These are phyloP conservation scores for Notospermus geniculatus DNA, from an alignment of 1,140 invertebrate species.

Conservation along the genomic window DNA sequence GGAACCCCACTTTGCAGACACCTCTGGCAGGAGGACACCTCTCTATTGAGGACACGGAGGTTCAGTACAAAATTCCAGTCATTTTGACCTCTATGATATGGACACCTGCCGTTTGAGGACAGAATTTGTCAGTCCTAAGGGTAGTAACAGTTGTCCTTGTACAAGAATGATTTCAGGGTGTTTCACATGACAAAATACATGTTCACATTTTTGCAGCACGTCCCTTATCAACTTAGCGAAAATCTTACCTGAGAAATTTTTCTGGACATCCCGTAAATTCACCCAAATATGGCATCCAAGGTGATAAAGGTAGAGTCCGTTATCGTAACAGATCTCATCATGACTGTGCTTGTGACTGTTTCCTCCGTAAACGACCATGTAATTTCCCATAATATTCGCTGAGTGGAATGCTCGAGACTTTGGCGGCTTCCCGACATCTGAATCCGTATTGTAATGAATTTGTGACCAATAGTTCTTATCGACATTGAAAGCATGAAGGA, in stretches of 20 bases:
- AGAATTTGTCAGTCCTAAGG: too few species aligned
- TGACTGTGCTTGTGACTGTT: slow-evolving; percentile 84
- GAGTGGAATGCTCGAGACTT: slow-evolving; percentile 88
- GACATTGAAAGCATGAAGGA: slow-evolving; percentile 76
- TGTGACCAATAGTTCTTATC: slow-evolving; percentile 64
- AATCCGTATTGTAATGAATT: slow-evolving; percentile 27
- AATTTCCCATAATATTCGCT: slow-evolving; percentile 85
- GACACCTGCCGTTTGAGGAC: too few species aligned
- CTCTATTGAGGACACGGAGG: too few species aligned
- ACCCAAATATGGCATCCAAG: slow-evolving; percentile 90
- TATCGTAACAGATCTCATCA: slow-evolving; percentile 91
- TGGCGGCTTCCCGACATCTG: slow-evolving; percentile 65
- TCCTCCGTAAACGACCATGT: slow-evolving; percentile 87
- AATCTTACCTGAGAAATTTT: slow-evolving; percentile 17
- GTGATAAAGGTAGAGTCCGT: slow-evolving; percentile 90
- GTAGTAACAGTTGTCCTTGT: too few species aligned
- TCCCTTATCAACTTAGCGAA: too few species aligned
- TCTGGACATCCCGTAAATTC: slow-evolving; percentile 56
- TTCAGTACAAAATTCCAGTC: too few species aligned
- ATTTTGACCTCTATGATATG: too few species aligned
- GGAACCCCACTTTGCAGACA: too few species aligned
- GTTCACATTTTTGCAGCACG: too few species aligned
- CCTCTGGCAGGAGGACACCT: too few species aligned
- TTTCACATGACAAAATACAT: too few species aligned
- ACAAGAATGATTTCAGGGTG: too few species aligned